Evolutionary conservation across 2,888 invertebrate species (phyloP).

Genomic region (Nemotelus nigrinus): DNA sequence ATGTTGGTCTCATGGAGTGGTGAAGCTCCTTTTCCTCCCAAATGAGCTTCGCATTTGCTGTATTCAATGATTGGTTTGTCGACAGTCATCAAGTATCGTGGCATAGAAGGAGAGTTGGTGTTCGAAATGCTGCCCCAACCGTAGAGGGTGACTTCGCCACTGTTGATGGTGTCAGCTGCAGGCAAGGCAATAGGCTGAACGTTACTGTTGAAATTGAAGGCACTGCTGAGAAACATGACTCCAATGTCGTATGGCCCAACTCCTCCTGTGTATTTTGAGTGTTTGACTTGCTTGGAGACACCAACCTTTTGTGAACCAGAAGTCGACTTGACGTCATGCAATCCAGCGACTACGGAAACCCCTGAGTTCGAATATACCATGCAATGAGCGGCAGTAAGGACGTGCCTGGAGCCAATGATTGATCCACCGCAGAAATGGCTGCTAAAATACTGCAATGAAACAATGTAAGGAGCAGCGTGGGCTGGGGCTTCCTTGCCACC

Average conservation of each 20-base stretch:
- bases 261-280: constrained; percentile 59
- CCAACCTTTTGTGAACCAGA: constrained; percentile 56
- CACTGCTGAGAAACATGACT: constrained; percentile 60
- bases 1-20: constrained; percentile 60
- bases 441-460: constrained; percentile 19
- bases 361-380: constrained; percentile 47
- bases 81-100: constrained; percentile 59
- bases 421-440: constrained; percentile 66
- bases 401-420: constrained; percentile 61
- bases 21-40: constrained; percentile 54
- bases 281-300: constrained; percentile 58
- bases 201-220: constrained; percentile 57
- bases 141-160: constrained; percentile 60
- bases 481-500: constrained; percentile 44
- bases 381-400: constrained; percentile 65
- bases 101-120: constrained; percentile 50
- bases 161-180: constrained; percentile 54
- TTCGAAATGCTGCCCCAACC: constrained; percentile 64
- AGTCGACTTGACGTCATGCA: constrained; percentile 59
- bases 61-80: constrained; percentile 57
- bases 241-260: constrained; percentile 69
- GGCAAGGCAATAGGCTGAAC: constrained; percentile 63
- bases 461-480: constrained; percentile 33
- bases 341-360: constrained; percentile 61
- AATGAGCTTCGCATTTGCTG: constrained; percentile 53